Evolutionary conservation across 64 coral and sea anemone species (phyloP).

Genomic region (Cladopsammia gracilis): DNA sequence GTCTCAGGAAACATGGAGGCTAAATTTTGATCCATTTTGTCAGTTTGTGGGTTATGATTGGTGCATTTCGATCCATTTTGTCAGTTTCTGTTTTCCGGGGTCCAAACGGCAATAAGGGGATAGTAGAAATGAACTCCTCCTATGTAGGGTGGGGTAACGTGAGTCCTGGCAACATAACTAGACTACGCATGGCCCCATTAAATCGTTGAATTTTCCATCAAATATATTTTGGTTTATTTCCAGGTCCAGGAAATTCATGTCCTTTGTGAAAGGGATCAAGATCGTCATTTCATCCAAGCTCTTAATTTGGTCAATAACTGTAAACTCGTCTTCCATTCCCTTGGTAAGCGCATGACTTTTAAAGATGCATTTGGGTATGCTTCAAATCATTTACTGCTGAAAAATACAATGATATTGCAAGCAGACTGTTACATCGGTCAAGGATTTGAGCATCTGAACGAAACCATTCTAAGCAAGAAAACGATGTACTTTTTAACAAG

Average conservation of each 20-base stretch:
- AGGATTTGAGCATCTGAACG: conserved; percentile 75
- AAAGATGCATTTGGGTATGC: conserved; percentile 83
- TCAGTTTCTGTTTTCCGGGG: no score
- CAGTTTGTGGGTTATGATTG: no score
- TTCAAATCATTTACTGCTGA: conserved; percentile 53
- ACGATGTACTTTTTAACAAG: conserved; percentile 89
- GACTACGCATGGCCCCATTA: no score
- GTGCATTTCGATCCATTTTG: no score
- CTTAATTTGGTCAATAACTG: conserved; percentile 3
- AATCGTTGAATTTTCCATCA: no score
- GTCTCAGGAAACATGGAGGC: no score
- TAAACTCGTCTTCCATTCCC: conserved; percentile 46
- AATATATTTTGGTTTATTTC: neutral
- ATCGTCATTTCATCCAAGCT: conserved; percentile 53
- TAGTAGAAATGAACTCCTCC: no score
- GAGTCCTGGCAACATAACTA: no score
- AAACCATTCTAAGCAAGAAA: conserved; percentile 38
- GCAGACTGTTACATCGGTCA: conserved; percentile 86
- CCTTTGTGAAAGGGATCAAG: conserved; percentile 60
- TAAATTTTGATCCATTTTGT: no score
- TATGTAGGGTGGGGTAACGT: no score
- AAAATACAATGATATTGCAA: conserved; percentile 82
- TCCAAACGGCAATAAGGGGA: no score
- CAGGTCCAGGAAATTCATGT: conserved; percentile 85
- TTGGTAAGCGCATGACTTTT: conserved; percentile 70